These are phyloP conservation scores for Apteryx mantelli DNA, from an alignment of 2,113 vertebrate species.

Conservation along the genomic window DNA sequence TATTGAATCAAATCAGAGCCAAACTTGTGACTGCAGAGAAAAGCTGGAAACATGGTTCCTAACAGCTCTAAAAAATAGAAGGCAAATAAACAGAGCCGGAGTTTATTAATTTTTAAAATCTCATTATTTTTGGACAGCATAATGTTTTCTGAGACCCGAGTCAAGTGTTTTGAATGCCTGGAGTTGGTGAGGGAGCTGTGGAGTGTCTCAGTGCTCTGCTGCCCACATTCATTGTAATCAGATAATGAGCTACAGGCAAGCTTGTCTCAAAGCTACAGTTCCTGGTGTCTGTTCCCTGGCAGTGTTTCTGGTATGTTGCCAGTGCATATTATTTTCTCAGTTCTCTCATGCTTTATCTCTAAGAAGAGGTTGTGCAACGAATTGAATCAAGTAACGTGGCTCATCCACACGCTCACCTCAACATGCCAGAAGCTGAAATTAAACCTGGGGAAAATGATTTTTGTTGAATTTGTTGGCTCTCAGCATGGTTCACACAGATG, in stretches of 20 bases:
- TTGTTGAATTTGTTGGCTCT: background rate
- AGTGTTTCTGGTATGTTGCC: background rate
- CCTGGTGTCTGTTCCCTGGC: background rate
- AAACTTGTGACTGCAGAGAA: conserved; percentile 19
- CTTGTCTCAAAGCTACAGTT: background rate
- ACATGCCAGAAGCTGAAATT: background rate
- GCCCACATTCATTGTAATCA: background rate
- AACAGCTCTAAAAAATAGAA: background rate
- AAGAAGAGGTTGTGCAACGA: background rate
- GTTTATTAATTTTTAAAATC: conserved; percentile 71
- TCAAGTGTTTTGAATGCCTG: background rate
- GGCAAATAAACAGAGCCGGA: conserved; percentile 45
- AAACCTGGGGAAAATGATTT: background rate
- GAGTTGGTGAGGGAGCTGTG: background rate
- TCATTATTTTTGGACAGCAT: conserved; percentile 57
- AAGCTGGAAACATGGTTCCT: conserved; percentile 8
- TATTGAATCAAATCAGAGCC: conserved; percentile 29
- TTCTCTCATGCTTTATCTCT: background rate
- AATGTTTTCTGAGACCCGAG: conserved; percentile 36
- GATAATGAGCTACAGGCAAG: background rate
- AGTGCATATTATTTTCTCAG: background rate
- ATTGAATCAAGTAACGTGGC: background rate
- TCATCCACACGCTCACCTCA: background rate
- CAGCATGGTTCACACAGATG: background rate
- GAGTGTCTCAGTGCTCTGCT: conserved; percentile 14